phyloP scores from a whole-genome alignment of 2,797 vertebrate species.

The Emys orbicularis region DNA sequence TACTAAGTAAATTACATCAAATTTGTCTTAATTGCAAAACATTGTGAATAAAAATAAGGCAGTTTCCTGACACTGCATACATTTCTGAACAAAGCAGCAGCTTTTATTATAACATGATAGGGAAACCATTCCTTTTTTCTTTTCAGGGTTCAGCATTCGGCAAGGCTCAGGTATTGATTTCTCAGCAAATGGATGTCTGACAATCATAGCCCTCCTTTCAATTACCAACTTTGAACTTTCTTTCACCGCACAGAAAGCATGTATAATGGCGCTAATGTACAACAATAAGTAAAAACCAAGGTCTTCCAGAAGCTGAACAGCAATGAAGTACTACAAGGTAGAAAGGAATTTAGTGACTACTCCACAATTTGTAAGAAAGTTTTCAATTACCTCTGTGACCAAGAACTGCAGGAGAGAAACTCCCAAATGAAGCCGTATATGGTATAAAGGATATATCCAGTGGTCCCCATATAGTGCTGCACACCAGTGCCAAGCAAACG shows the following conservation, averaged over 20 bases:
- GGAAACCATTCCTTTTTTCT: not conserved
- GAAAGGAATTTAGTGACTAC: not conserved
- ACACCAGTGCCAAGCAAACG: not conserved
- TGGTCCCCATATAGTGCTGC: not conserved
- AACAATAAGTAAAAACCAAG: not conserved
- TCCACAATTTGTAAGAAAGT: not conserved
- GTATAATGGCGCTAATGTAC: rapidly evolving
- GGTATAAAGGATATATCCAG: not conserved
- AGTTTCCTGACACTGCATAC: not conserved
- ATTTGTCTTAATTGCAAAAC: not conserved
- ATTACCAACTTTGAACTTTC: not conserved
- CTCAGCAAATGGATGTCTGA: not conserved
- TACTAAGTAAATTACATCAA: not conserved
- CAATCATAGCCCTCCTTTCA: not conserved
- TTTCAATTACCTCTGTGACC: not conserved
- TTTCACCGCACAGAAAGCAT: not conserved
- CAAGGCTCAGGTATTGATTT: not conserved
- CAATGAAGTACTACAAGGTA: not conserved
- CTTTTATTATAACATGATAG: not conserved
- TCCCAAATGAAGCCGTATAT: not conserved
- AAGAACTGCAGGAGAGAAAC: not conserved
- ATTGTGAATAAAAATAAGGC: not conserved
- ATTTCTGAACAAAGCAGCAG: not conserved
- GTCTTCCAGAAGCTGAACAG: not conserved
- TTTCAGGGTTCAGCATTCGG: not conserved